A percentile compares a stretch with the other conserved stretches of the same genome.
Evolutionary conservation across 2,113 vertebrate species (phyloP).

Genomic region (Brienomyrus brachyistius): DNA sequence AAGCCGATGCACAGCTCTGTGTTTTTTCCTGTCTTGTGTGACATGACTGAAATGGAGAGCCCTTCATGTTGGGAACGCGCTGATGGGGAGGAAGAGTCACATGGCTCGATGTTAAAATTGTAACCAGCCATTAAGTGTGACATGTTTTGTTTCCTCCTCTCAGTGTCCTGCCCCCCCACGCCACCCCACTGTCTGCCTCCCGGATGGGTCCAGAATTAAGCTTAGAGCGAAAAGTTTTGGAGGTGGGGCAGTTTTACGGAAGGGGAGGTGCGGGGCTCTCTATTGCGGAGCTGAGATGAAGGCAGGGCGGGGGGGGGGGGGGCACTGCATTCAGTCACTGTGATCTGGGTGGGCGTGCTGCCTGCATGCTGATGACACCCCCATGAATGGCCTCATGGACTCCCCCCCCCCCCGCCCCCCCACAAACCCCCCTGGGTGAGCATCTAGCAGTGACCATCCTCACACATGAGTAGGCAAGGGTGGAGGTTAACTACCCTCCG

Average conservation of each 20-base stretch:
- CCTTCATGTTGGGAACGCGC: neutral
- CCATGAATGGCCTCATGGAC: slow-evolving; percentile 82
- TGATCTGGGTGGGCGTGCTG: slow-evolving; percentile 64
- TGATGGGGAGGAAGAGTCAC: neutral
- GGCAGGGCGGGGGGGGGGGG: slow-evolving; percentile 56
- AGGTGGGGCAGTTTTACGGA: neutral
- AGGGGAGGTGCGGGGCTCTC: slow-evolving; percentile 59
- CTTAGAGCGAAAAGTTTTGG: neutral
- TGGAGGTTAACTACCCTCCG: slow-evolving; percentile 57
- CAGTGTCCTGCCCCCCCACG: neutral
- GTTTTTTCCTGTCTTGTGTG: neutral
- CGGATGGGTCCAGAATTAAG: neutral
- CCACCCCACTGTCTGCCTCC: neutral
- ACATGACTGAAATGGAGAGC: neutral
- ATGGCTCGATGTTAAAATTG: neutral
- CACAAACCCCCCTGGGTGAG: slow-evolving; percentile 31
- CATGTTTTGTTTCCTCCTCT: neutral
- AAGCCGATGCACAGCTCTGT: neutral
- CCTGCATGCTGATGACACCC: slow-evolving; percentile 82
- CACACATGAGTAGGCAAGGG: slow-evolving; percentile 58
- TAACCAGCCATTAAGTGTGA: neutral
- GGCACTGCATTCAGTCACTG: slow-evolving; percentile 85
- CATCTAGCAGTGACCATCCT: slow-evolving; percentile 60
- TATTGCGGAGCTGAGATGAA: slow-evolving; percentile 82
- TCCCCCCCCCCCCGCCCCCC: slow-evolving; percentile 37